Conservation (phyloP, 92 coral and sea anemone species). For the Zoanthus gigantus region DNA sequence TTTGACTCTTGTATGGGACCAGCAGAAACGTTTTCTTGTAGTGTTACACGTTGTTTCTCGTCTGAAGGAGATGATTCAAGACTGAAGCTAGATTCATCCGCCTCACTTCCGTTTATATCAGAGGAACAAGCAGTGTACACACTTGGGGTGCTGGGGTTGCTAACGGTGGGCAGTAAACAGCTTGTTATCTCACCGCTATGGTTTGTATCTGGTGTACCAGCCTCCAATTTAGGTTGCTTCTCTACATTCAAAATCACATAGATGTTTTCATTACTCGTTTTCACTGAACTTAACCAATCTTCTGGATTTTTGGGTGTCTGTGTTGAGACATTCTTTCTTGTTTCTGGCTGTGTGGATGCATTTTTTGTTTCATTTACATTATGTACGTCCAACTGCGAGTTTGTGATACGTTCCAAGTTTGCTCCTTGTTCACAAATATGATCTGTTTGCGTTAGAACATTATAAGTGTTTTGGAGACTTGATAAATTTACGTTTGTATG, state of each 20-base stretch:
- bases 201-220: background rate
- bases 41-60: background rate
- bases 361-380: background rate
- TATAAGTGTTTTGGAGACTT: background rate
- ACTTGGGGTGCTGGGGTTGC: slow-evolving; percentile 14
- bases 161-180: background rate
- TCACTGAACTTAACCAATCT: slow-evolving; percentile 12
- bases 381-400: background rate
- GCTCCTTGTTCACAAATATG: background rate
- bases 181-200: background rate
- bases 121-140: slow-evolving; percentile 33
- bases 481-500: background rate
- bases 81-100: slow-evolving; percentile 5
- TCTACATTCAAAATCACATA: background rate
- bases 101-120: slow-evolving; percentile 6
- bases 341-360: background rate
- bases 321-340: slow-evolving; percentile 28
- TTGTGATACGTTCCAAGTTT: background rate
- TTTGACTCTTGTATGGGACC: background rate
- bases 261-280: slow-evolving; percentile 26
- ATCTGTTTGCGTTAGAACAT: background rate
- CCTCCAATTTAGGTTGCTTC: background rate
- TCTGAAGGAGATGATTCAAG: slow-evolving; percentile 7
- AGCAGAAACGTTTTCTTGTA: background rate
- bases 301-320: slow-evolving; percentile 7